Conservation (phyloP, 2,797 vertebrate genomes). For the Selene dorsalis region DNA sequence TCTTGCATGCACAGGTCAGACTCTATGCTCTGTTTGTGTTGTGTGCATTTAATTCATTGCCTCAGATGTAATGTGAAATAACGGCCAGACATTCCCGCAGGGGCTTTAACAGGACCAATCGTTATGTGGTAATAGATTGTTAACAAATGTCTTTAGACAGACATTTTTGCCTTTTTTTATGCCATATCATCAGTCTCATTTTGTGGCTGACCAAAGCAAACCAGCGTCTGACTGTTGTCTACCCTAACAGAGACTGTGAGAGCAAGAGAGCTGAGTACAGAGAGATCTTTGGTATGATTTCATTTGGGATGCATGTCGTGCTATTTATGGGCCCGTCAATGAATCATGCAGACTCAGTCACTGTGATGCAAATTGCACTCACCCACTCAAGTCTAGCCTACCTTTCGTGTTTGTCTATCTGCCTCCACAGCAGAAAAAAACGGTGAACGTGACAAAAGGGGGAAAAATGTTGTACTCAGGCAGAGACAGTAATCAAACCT, state of each 20-base stretch:
- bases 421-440: slow-evolving; percentile 57
- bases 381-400: slow-evolving; percentile 72
- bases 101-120: slow-evolving; percentile 57
- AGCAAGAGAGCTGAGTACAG: slow-evolving; percentile 4
- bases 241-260: slow-evolving; percentile 8
- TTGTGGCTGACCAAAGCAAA: slow-evolving; percentile 42
- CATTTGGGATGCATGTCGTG: slow-evolving; percentile 60
- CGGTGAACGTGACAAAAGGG: slow-evolving; percentile 62
- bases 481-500: slow-evolving; percentile 69
- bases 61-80: slow-evolving; percentile 75
- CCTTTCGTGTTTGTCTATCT: slow-evolving; percentile 71
- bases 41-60: slow-evolving; percentile 64
- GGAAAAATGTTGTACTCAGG: slow-evolving; percentile 47
- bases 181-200: slow-evolving; percentile 59
- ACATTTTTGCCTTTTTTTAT: slow-evolving; percentile 40
- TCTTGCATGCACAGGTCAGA: slow-evolving; percentile 55
- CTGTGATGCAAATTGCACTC: slow-evolving; percentile 74
- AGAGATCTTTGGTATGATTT: slow-evolving; percentile 55
- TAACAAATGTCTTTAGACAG: slow-evolving; percentile 60
- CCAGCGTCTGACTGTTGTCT: slow-evolving; percentile 19
- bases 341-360: slow-evolving; percentile 71
- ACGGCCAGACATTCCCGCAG: slow-evolving; percentile 69
- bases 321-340: slow-evolving; percentile 75
- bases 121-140: slow-evolving; percentile 46
- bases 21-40: slow-evolving; percentile 57